These are phyloP conservation scores for Agonopterix subpropinquella DNA, from an alignment of 2,888 invertebrate genomes.

Conservation along the genomic window DNA sequence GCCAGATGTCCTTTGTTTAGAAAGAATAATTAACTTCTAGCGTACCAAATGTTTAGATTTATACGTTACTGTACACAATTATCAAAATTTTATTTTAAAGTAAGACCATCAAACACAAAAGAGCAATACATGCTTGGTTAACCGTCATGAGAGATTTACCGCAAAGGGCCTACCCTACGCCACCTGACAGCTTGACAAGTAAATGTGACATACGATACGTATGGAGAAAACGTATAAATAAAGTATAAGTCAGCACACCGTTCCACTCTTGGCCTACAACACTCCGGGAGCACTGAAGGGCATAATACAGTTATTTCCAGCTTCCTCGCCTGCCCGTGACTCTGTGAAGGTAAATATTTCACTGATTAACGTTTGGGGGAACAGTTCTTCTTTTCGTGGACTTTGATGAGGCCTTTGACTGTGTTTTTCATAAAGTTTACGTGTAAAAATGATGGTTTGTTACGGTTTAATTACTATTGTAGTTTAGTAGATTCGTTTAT, in stretches of 20 bases:
- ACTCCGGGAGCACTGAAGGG: constrained; percentile 71
- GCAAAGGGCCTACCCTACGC: constrained; percentile 67
- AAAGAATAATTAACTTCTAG: no score
- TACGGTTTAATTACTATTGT: no score
- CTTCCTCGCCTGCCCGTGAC: constrained; percentile 22
- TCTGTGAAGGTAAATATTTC: constrained; percentile 52
- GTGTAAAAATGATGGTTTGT: no score
- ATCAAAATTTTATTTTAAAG: no score
- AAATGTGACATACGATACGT: constrained; percentile 21
- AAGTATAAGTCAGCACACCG: constrained; percentile 54
- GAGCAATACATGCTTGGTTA: constrained; percentile 71
- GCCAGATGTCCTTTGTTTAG: no score
- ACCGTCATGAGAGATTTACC: constrained; percentile 70
- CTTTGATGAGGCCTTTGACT: not conserved
- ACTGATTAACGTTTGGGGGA: constrained; percentile 28
- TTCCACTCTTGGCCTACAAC: constrained; percentile 65
- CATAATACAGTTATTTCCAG: constrained; percentile 74
- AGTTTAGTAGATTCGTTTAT: no score
- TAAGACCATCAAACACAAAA: constrained; percentile 10
- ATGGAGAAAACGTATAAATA: constrained; percentile 27
- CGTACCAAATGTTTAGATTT: no score
- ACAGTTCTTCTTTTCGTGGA: constrained; percentile 16
- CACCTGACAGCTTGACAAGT: constrained; percentile 54
- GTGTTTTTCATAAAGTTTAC: not conserved
- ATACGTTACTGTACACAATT: no score